phyloP scores from a whole-genome alignment of 1,140 invertebrate genomes.

The Littorina saxatilis region DNA sequence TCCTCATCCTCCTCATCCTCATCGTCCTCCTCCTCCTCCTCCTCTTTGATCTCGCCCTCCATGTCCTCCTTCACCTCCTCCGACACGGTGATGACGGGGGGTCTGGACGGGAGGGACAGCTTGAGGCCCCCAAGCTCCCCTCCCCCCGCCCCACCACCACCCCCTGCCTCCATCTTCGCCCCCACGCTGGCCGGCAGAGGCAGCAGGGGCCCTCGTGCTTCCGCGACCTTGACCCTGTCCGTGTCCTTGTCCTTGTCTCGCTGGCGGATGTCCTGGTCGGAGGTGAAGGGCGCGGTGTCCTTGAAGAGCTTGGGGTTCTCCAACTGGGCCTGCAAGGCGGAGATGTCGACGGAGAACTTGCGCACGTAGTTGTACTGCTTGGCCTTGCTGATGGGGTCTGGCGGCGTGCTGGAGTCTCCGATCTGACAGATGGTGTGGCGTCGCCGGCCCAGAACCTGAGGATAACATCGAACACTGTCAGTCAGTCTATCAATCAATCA shows the following conservation, averaged over 20 bases:
- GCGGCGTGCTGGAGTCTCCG: slow-evolving; percentile 52
- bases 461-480: no score
- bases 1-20: background rate
- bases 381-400: slow-evolving; percentile 53
- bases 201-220: slow-evolving; percentile 22
- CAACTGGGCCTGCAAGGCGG: slow-evolving; percentile 71
- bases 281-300: slow-evolving; percentile 67
- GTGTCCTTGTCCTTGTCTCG: slow-evolving; percentile 26
- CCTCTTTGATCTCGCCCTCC: background rate
- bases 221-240: slow-evolving; percentile 18
- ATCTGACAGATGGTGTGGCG: slow-evolving; percentile 71
- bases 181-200: slow-evolving; percentile 21
- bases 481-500: no score
- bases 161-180: background rate
- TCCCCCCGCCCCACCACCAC: background rate
- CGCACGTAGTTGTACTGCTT: slow-evolving; percentile 72
- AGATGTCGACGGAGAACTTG: slow-evolving; percentile 74
- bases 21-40: slow-evolving; percentile 16
- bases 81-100: slow-evolving; percentile 56
- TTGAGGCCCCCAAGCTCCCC: slow-evolving; percentile 28
- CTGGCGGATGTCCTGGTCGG: slow-evolving; percentile 55
- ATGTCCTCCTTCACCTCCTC: slow-evolving; percentile 42
- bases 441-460: slow-evolving; percentile 58
- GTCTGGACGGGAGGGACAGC: slow-evolving; percentile 24
- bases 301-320: slow-evolving; percentile 72